A percentile compares a stretch with the other conserved stretches of the same genome.
Evolutionary conservation across 2,113 vertebrate genomes (phyloP).

Genomic region (Lagopus leucura): DNA sequence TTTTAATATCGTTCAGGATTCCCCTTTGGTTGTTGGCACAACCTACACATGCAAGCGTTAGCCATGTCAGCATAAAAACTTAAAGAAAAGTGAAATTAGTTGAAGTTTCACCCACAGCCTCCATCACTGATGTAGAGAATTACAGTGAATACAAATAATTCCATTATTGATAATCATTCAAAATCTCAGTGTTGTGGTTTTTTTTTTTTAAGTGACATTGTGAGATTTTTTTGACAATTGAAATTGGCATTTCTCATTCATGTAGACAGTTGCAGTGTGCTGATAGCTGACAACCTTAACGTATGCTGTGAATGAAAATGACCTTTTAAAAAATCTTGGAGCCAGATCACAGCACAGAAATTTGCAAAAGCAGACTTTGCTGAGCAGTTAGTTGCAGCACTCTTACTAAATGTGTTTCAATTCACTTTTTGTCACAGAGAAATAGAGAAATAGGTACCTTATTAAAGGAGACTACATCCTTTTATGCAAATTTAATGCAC

Average conservation of each 20-base stretch:
- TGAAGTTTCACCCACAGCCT: not conserved
- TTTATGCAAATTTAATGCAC: conserved; percentile 64
- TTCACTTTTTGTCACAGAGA: conserved; percentile 49
- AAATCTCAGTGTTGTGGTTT: not conserved
- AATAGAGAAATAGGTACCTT: conserved; percentile 45
- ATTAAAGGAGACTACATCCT: conserved; percentile 50
- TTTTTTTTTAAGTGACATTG: not conserved
- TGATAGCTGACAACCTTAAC: conserved; percentile 17
- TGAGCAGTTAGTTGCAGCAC: not conserved
- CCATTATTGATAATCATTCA: not conserved
- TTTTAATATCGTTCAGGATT: conserved; percentile 10
- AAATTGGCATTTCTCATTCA: conserved; percentile 9
- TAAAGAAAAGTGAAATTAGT: not conserved
- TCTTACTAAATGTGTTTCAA: conserved; percentile 33
- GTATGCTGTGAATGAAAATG: not conserved
- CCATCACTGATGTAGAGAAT: not conserved
- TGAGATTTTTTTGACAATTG: not conserved
- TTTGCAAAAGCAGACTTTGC: not conserved
- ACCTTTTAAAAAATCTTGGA: not conserved
- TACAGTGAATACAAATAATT: not conserved
- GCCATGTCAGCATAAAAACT: not conserved
- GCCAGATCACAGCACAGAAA: not conserved
- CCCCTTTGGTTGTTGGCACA: not conserved
- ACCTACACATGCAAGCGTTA: not conserved
- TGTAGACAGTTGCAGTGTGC: not conserved